Evolutionary conservation across 2,113 vertebrate species (phyloP).

Genomic region (Suncus etruscus): DNA sequence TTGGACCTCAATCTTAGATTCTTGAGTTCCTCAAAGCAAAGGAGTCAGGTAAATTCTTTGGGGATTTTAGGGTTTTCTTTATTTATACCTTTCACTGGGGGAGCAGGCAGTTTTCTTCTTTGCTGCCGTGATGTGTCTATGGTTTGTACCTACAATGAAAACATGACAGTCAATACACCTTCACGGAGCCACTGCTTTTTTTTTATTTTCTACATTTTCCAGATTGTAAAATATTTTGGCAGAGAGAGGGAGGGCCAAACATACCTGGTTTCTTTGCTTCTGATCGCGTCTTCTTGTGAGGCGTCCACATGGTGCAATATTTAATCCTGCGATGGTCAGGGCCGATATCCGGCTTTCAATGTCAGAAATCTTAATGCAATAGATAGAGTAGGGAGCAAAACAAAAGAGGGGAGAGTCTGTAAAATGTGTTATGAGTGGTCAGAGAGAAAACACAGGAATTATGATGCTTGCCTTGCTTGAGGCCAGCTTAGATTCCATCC

Average conservation of each 20-base stretch:
- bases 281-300: constrained; percentile 89
- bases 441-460: too few species aligned
- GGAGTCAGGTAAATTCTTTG: not conserved
- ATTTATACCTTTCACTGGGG: constrained; percentile 92
- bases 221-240: constrained; percentile 59
- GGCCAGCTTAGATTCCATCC: too few species aligned
- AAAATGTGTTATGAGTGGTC: not conserved
- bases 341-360: constrained; percentile 98
- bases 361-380: constrained; percentile 93
- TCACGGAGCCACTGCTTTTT: not conserved
- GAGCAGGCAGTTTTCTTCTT: constrained; percentile 96
- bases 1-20: not conserved
- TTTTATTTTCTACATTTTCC: constrained; percentile 56
- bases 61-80: not conserved
- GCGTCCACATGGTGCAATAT: constrained; percentile 92
- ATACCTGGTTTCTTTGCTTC: constrained; percentile 87
- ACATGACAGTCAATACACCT: constrained; percentile 49
- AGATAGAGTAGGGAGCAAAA: constrained; percentile 50
- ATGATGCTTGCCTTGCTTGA: too few species aligned
- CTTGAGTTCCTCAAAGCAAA: not conserved
- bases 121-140: constrained; percentile 96
- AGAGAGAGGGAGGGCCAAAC: not conserved
- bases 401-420: not conserved
- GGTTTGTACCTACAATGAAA: constrained; percentile 92
- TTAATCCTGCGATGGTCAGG: constrained; percentile 95